Percentiles rank a stretch among this genome's conserved stretches.
phyloP scores from a whole-genome alignment of 1,140 invertebrate genomes.

The Pseudobourletiella spinata region DNA sequence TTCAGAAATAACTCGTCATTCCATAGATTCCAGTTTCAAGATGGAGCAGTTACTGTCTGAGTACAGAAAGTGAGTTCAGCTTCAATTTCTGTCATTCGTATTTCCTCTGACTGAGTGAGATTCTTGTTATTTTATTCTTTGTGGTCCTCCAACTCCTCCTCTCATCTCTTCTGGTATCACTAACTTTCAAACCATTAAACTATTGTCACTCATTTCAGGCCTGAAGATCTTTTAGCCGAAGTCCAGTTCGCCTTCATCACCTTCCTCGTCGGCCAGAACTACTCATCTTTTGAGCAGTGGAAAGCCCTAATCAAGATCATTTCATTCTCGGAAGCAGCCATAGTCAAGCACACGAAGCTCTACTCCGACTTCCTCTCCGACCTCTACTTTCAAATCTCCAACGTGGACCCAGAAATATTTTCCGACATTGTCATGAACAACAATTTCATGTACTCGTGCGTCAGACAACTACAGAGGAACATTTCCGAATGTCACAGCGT shows the following conservation, averaged over 20 bases:
- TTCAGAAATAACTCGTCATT: constrained; percentile 77
- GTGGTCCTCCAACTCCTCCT: neutral
- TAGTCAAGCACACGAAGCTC: constrained; percentile 57
- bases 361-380: constrained; percentile 70
- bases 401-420: constrained; percentile 61
- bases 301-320: constrained; percentile 72
- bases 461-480: constrained; percentile 70
- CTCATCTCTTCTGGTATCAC: too few species aligned
- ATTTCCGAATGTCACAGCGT: constrained; percentile 47
- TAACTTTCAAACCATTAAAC: too few species aligned
- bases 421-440: constrained; percentile 82
- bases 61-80: constrained; percentile 48
- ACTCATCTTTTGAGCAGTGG: constrained; percentile 95
- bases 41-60: constrained; percentile 57
- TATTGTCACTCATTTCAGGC: too few species aligned
- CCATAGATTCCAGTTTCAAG: constrained; percentile 71
- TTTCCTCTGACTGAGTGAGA: neutral
- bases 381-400: constrained; percentile 71
- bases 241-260: constrained; percentile 85
- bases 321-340: constrained; percentile 68
- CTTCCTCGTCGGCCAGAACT: constrained; percentile 85
- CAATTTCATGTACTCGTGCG: constrained; percentile 79
- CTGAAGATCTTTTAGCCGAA: constrained; percentile 68
- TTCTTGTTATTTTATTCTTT: neutral
- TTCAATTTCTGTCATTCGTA: neutral